Evolutionary conservation across 2,888 invertebrate species (phyloP).

Genomic region (Notodonta dromedarius): DNA sequence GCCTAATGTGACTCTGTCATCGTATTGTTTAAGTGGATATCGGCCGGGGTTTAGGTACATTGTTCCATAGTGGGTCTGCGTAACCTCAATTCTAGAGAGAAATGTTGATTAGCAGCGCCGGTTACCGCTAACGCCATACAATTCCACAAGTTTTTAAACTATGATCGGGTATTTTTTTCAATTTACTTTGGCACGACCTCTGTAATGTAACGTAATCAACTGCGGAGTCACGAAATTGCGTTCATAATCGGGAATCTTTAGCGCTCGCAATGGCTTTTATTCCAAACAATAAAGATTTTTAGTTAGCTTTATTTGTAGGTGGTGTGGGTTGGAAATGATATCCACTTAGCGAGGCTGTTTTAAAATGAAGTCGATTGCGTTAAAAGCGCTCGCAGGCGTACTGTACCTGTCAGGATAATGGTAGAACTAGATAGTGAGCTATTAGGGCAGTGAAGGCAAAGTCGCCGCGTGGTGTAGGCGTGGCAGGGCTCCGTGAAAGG

Average conservation of each 20-base stretch:
- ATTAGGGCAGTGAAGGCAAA: slow-evolving; percentile 57
- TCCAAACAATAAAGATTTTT: slow-evolving; percentile 30
- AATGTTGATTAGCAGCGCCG: slow-evolving; percentile 53
- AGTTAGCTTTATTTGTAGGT: slow-evolving; percentile 21
- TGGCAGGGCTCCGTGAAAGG: slow-evolving; percentile 70
- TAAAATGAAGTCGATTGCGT: slow-evolving; percentile 44
- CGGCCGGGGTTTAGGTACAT: slow-evolving; percentile 32
- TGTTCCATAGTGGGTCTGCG: slow-evolving; percentile 38
- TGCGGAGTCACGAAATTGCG: slow-evolving; percentile 53
- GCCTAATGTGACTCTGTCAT: slow-evolving; percentile 44
- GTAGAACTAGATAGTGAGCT: slow-evolving; percentile 43
- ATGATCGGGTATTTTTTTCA: slow-evolving; percentile 60
- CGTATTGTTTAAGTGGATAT: slow-evolving; percentile 43
- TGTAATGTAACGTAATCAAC: slow-evolving; percentile 53
- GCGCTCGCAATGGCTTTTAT: slow-evolving; percentile 33
- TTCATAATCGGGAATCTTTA: slow-evolving; percentile 33
- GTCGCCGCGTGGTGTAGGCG: slow-evolving; percentile 59
- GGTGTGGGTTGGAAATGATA: slow-evolving; percentile 31
- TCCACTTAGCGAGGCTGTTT: slow-evolving; percentile 23
- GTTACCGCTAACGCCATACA: slow-evolving; percentile 53
- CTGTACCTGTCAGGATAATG: slow-evolving; percentile 41
- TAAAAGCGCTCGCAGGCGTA: slow-evolving; percentile 46
- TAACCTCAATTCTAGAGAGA: slow-evolving; percentile 46
- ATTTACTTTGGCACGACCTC: slow-evolving; percentile 63
- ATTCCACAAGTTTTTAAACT: slow-evolving; percentile 62